These are phyloP conservation scores for Antechinus stuartii DNA, from an alignment of 2,113 vertebrate genomes.

Conservation along the genomic window DNA sequence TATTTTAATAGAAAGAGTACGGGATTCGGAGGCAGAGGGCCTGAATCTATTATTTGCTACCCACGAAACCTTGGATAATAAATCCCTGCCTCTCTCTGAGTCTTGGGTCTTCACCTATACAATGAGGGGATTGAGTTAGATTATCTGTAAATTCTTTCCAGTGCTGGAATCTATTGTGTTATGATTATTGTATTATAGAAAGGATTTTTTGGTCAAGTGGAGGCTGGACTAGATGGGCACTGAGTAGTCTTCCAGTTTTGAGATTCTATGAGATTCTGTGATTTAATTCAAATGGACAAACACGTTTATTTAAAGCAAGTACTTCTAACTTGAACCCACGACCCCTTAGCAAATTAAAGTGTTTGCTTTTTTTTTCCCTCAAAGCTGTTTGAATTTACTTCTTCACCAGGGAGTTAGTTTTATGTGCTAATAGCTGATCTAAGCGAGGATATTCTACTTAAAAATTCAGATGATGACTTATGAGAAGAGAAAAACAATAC, in stretches of 20 bases:
- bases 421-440: not conserved
- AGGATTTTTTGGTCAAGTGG: not conserved
- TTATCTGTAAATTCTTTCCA: not conserved
- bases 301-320: not conserved
- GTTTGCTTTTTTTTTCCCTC: not conserved
- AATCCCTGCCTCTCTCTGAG: not conserved
- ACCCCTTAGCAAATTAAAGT: not conserved
- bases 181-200: not conserved
- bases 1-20: not conserved
- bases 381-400: not conserved
- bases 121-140: not conserved
- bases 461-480: not conserved
- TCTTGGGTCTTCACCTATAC: not conserved
- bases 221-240: not conserved
- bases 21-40: not conserved
- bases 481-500: not conserved
- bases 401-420: not conserved
- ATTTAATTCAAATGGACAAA: not conserved
- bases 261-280: not conserved
- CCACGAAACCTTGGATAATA: not conserved
- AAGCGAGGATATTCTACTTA: not conserved
- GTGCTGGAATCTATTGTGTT: not conserved
- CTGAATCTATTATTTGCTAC: not conserved
- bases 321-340: not conserved
- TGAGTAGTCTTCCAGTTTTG: not conserved